Evolutionary conservation across 30 jellyfish, hydroid and myxozoan species (phyloP).

Genomic region (Mastigias papua): DNA sequence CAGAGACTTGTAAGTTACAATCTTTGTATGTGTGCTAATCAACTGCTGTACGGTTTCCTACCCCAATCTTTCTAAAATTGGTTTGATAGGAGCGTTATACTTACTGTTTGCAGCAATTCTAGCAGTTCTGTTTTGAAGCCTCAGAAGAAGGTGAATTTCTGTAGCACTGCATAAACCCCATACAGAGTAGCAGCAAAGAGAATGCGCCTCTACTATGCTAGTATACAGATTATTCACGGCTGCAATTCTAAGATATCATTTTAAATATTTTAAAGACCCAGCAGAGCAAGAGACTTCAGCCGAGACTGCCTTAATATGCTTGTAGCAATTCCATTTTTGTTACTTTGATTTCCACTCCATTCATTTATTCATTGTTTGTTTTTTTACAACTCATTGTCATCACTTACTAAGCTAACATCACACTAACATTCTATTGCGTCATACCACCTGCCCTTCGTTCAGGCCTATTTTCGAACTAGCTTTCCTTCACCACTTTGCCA

Average conservation of each 20-base stretch:
- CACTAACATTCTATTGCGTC: no score
- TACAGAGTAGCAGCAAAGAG: no score
- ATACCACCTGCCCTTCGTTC: no score
- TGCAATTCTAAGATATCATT: neutral
- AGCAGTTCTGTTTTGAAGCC: neutral
- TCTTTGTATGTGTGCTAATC: neutral
- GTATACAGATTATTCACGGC: neutral
- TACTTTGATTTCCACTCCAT: no score
- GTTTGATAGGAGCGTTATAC: neutral
- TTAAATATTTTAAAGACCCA: neutral
- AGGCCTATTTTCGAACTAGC: no score
- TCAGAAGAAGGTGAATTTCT: neutral
- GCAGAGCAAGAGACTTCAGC: neutral
- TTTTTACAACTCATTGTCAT: no score
- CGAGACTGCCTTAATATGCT: neutral
- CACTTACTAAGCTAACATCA: no score
- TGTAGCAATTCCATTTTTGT: no score
- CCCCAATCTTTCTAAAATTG: neutral
- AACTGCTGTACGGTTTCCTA: neutral
- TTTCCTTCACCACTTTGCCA: no score
- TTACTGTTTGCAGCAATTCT: neutral
- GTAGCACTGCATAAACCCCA: neutral
- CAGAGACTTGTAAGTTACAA: neutral
- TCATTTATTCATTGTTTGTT: no score
- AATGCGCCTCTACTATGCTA: neutral